These are phyloP conservation scores for Dromaius novaehollandiae DNA, from an alignment of 2,113 vertebrate genomes.

Conservation along the genomic window DNA sequence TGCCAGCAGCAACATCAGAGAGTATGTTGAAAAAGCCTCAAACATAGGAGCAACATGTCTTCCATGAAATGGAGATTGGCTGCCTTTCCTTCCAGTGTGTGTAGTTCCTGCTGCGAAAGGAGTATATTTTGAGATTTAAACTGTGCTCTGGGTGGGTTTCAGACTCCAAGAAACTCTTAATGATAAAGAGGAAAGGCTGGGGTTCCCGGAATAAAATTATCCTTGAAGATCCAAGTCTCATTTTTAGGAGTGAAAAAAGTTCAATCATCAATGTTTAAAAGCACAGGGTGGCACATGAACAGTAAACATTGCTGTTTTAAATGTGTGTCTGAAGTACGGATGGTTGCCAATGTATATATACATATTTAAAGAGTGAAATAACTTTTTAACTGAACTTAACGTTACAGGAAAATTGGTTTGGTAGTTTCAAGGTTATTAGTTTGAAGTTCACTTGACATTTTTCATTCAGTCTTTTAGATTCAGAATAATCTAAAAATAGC, in stretches of 20 bases:
- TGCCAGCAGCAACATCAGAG: not conserved
- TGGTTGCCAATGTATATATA: not conserved
- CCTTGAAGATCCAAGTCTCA: not conserved
- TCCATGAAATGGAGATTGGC: not conserved
- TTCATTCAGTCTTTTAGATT: not conserved
- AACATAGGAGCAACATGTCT: not conserved
- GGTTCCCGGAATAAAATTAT: not conserved
- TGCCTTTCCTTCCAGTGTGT: not conserved
- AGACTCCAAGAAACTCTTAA: not conserved
- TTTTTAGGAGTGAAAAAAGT: not conserved
- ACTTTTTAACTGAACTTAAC: not conserved
- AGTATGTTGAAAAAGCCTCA: not conserved
- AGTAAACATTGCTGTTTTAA: not conserved
- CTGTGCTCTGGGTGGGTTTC: not conserved
- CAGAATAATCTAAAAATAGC: not conserved
- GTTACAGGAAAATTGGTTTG: not conserved
- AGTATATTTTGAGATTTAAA: not conserved
- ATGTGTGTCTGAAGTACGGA: not conserved
- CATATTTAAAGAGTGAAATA: not conserved
- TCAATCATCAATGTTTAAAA: not conserved
- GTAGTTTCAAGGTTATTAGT: not conserved
- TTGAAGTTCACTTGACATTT: not conserved
- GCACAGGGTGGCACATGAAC: not conserved
- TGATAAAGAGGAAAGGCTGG: not conserved
- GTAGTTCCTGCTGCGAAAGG: accelerated